Evolutionary conservation across 1,140 invertebrate species (phyloP), one percentile per base, ranked within the genome.

Genomic region (Drosophila bifasciata): DNA sequence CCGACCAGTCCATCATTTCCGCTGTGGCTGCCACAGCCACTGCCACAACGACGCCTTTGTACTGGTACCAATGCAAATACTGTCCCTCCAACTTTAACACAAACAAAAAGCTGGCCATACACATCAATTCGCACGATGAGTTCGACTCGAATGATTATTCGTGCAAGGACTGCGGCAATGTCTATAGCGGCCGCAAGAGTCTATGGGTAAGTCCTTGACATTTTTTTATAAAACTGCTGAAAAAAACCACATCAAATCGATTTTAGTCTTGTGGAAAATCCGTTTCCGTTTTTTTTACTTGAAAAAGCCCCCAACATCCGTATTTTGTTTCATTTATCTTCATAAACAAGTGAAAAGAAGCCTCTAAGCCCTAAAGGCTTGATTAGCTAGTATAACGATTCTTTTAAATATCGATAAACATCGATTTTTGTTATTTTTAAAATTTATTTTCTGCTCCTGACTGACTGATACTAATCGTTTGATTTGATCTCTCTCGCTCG

Each of bases 21-120:
- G 40, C 28, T 2, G 61, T 21, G 0, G 40, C 44, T 0, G 36
- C 39, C 1, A 28, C 48, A n/a, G 67, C 60, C 0, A 57, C 15
- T 2, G n/a, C 39, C 16, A 16, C 32, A 8, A 41, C 19, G 6
- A 57, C 77, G 13, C 90, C 90, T 0, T 52, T 90, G 1, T 91
- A 90, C 32, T 91, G 91, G 91, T 92, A 90, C 41, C 91, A 92
- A 51, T 92, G 91, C 77, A 90, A 91, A 48, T 92, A 91, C 58
- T 92, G 91, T 64, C 86, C 90, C 23, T 89, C 89, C 17, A 91
- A 91, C 23, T 92, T 92, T 41, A 90, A 92, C 48, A 91, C 91
- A 17, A 91, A 90, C 55, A 92, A 92, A 48, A 92, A 92, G 51
- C 73, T 92, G 52, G 91, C 91, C 46, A 91, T 92, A 8, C 91